Evolutionary conservation across 2,888 invertebrate genomes (phyloP), one percentile per base, ranked within the genome.

Genomic region (Caenorhabditis parvicauda): DNA sequence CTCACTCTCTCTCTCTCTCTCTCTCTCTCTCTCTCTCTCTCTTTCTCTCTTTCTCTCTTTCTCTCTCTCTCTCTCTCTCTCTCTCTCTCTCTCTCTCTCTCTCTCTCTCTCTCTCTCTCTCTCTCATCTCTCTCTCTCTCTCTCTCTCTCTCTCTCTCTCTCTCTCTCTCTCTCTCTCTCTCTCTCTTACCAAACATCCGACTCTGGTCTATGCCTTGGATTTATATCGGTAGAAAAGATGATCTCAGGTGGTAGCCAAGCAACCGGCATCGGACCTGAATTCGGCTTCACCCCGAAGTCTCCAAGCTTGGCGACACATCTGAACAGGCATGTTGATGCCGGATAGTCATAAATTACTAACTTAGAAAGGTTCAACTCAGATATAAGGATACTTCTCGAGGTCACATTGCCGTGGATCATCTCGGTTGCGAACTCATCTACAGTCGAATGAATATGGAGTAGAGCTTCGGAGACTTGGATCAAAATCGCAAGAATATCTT

Each of bases 231-330:
- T 45, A 29, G 76, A 70, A 47, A 73, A 74, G 7, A 79, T 57
- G 32, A 72, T 66, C 52, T 72, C 72, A 6, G 79, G 79, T 2
- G 79, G 79, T 22, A 79, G 66, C 72, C 79, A 79, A 5, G 77
- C 72, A 4, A 77, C 70, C 74, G 61, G 7, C 72, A 66, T 1
- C 73, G 73, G 42, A 76, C 75, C 46, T 75, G 72, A 45, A 59
- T 53, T 42, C 22, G 62, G 62, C 4, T 74, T 68, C 12, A 75
- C 64, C 3, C 76, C 79, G 53, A 79, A 79, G 57, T 79, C 79
- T 37, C 79, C 79, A 24, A 79, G 56, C 41, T 79, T 79, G 14
- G 76, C 77, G 12, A 54, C 60, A 49, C 76, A 76, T 24, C 72
- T n/a, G n/a, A n/a, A n/a, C 71, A 38, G 19, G 19, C 19, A 37